A percentile compares a stretch with the other conserved stretches of the same genome.
phyloP scores from a whole-genome alignment of 2,888 invertebrate species.

The Leucozona laternaria region DNA sequence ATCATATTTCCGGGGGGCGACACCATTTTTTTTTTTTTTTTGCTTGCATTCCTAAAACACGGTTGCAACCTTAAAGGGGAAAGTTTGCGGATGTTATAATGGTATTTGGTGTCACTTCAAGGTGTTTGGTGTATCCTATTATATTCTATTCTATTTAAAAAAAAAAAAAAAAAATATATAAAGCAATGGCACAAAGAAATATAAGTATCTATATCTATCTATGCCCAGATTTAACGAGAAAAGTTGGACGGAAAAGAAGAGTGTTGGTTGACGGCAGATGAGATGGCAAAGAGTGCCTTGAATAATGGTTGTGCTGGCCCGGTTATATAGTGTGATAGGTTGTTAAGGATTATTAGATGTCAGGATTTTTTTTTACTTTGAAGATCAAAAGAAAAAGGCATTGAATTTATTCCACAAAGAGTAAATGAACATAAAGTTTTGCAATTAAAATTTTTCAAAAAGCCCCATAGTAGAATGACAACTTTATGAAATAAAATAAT shows the following conservation, averaged over 20 bases:
- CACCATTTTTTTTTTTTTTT: constrained; percentile 12
- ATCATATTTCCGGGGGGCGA: constrained; percentile 34
- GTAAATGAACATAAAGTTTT: constrained; percentile 29
- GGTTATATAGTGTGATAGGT: constrained; percentile 6
- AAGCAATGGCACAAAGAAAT: not conserved
- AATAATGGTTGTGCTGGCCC: constrained; percentile 1
- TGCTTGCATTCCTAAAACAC: constrained; percentile 6
- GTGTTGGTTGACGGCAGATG: constrained; percentile 1
- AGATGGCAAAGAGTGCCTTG: constrained; percentile 14
- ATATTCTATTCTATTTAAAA: not conserved
- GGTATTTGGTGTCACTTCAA: constrained; percentile 46
- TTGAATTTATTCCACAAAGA: constrained; percentile 9
- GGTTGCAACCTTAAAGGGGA: not conserved
- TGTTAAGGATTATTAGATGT: constrained; percentile 16
- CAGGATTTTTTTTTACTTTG: not conserved
- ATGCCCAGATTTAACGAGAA: constrained; percentile 44
- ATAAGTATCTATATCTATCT: not conserved
- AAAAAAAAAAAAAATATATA: not conserved
- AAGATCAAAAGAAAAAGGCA: constrained; percentile 22
- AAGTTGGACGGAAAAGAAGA: constrained; percentile 35
- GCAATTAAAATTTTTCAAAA: constrained; percentile 29
- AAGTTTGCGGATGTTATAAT: constrained; percentile 23
- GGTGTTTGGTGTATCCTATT: constrained; percentile 31
- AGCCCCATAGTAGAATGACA: not conserved
- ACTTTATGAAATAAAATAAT: not conserved